phyloP scores from a whole-genome alignment of 2,113 vertebrate species.

The Apteryx mantelli region DNA sequence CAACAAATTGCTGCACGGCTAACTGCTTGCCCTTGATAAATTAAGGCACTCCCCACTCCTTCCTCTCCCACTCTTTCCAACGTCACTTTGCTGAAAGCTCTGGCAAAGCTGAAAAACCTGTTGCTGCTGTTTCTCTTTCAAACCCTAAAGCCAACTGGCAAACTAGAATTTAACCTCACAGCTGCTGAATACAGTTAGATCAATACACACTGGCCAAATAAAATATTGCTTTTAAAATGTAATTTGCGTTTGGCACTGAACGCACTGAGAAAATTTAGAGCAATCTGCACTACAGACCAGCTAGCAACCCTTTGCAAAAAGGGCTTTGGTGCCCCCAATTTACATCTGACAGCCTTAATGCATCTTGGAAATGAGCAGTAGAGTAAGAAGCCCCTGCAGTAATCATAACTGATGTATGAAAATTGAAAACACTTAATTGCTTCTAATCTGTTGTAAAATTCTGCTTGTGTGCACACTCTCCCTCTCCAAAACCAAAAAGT shows the following conservation, averaged over 20 bases:
- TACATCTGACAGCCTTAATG: constrained; percentile 49
- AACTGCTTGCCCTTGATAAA: background rate
- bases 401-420: constrained; percentile 24
- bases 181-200: constrained; percentile 45
- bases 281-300: constrained; percentile 14
- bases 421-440: constrained; percentile 34
- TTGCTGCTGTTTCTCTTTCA: constrained; percentile 57
- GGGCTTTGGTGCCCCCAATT: constrained; percentile 47
- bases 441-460: constrained; percentile 26
- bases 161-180: constrained; percentile 55
- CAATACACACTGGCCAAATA: constrained; percentile 27
- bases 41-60: background rate
- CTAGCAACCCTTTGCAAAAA: constrained; percentile 5
- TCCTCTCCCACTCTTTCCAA: constrained; percentile 7
- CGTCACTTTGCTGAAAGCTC: background rate
- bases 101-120: constrained; percentile 23
- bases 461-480: background rate
- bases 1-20: background rate
- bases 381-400: background rate
- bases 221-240: constrained; percentile 64
- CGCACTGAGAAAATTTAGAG: background rate
- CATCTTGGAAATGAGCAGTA: constrained; percentile 40
- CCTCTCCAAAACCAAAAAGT: constrained; percentile 14
- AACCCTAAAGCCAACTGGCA: constrained; percentile 47
- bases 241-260: constrained; percentile 62